Conservation (phyloP, 2,797 vertebrate genomes). For the Chrysocyon brachyurus region DNA sequence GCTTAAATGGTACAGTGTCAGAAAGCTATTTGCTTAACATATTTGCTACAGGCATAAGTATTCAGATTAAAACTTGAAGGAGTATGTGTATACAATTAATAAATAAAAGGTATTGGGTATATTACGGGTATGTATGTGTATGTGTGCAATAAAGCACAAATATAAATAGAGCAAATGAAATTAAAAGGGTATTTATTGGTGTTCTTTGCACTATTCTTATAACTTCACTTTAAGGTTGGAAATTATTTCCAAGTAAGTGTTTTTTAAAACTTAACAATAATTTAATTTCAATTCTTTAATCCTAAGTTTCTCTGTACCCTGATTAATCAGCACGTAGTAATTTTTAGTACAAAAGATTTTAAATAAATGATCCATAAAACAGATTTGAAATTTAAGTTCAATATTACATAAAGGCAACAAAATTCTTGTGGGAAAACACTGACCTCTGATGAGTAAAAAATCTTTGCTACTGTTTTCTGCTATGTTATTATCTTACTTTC, state of each 20-base stretch:
- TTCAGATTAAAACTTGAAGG: constrained; percentile 32
- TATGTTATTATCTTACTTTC: neutral
- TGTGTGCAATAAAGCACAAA: neutral
- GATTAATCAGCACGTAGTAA: neutral
- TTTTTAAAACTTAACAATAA: neutral
- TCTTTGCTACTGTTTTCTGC: neutral
- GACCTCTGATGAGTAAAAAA: neutral
- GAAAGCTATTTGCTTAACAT: constrained; percentile 12
- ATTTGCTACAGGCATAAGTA: neutral
- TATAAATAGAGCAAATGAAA: neutral
- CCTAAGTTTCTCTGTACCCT: constrained; percentile 27
- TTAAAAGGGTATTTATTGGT: neutral
- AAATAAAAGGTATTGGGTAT: neutral
- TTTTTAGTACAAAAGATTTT: constrained; percentile 29
- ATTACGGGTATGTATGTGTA: neutral
- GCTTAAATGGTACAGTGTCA: constrained; percentile 2
- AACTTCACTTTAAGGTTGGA: constrained; percentile 28
- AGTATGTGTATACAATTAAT: neutral
- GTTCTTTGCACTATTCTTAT: neutral
- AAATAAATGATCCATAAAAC: neutral
- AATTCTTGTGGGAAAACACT: neutral
- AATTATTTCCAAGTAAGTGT: constrained; percentile 11
- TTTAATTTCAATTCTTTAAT: constrained; percentile 10
- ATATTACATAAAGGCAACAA: neutral
- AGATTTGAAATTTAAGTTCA: constrained; percentile 23